Conservation (phyloP, 1,140 invertebrate genomes). For the Zaprionus taronus region DNA sequence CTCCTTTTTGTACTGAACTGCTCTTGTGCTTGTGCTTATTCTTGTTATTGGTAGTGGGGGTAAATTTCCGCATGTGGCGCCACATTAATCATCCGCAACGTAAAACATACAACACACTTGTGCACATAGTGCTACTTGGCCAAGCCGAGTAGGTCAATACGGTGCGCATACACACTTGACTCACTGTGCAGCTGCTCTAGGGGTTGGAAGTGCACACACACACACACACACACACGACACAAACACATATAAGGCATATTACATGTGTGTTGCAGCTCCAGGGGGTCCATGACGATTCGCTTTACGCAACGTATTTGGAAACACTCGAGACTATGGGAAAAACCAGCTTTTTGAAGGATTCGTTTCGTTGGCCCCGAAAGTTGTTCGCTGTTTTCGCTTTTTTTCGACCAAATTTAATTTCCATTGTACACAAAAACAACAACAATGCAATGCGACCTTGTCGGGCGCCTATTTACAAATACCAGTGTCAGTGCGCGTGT, state of each 20-base stretch:
- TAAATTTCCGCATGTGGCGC: constrained; percentile 51
- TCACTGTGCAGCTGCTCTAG: constrained; percentile 45
- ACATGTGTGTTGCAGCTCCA: constrained; percentile 2
- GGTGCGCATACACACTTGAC: constrained; percentile 62
- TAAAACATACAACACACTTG: constrained; percentile 14
- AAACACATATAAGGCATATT: not conserved
- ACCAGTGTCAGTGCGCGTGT: not conserved
- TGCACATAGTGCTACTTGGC: constrained; percentile 15
- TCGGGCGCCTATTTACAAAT: constrained; percentile 40
- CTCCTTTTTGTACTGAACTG: not conserved
- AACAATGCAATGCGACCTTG: constrained; percentile 41
- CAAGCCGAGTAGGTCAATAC: constrained; percentile 57
- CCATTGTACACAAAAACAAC: constrained; percentile 18
- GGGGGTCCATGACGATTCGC: constrained; percentile 3
- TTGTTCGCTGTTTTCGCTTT: constrained; percentile 9
- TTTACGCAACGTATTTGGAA: constrained; percentile 24
- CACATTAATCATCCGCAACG: constrained; percentile 66
- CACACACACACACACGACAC: constrained; percentile 3
- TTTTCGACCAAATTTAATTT: constrained; percentile 35
- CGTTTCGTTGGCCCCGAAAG: not conserved
- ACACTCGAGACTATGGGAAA: constrained; percentile 20
- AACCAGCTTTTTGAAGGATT: constrained; percentile 39
- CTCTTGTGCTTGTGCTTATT: not conserved
- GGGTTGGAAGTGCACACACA: constrained; percentile 23
- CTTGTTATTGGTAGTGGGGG: constrained; percentile 9